These are phyloP conservation scores for Troides oblongomaculatus DNA, from an alignment of 2,888 invertebrate species.

Conservation along the genomic window DNA sequence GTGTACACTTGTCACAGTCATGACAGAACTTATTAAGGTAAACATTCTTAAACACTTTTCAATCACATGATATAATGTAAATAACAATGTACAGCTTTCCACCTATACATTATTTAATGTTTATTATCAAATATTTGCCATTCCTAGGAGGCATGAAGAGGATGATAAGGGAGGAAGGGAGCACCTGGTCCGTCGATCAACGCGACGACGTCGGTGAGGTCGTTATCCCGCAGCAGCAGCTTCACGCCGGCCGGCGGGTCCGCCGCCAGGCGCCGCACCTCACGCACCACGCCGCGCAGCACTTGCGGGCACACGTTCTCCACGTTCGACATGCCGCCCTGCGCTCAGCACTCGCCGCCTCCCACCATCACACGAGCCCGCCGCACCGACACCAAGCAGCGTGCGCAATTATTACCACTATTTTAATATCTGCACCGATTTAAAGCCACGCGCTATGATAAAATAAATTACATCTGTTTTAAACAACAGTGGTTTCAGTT, in stretches of 20 bases:
- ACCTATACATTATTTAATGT: no score
- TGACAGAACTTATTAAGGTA: no score
- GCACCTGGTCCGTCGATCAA: conserved; percentile 91
- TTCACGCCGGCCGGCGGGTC: conserved; percentile 95
- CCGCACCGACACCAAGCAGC: background rate
- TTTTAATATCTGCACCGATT: no score
- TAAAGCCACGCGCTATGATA: background rate
- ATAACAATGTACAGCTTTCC: no score
- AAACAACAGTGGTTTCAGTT: background rate
- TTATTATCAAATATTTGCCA: no score
- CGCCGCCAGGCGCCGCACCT: conserved; percentile 90
- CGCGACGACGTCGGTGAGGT: conserved; percentile 96
- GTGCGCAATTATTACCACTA: no score
- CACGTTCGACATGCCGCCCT: conserved; percentile 86
- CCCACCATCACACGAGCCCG: conserved; percentile 20
- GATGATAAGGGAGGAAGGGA: no score
- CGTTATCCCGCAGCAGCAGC: conserved; percentile 93
- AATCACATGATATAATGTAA: no score
- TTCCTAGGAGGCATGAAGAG: no score
- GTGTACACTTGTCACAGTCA: no score
- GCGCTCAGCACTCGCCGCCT: conserved; percentile 26
- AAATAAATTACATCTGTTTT: background rate
- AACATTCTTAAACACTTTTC: no score
- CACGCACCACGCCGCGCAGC: conserved; percentile 91
- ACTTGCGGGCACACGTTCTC: conserved; percentile 97